Base-by-base conservation (phyloP, 2,888 invertebrate genomes). In the Chromoteleia sp. region DNA sequence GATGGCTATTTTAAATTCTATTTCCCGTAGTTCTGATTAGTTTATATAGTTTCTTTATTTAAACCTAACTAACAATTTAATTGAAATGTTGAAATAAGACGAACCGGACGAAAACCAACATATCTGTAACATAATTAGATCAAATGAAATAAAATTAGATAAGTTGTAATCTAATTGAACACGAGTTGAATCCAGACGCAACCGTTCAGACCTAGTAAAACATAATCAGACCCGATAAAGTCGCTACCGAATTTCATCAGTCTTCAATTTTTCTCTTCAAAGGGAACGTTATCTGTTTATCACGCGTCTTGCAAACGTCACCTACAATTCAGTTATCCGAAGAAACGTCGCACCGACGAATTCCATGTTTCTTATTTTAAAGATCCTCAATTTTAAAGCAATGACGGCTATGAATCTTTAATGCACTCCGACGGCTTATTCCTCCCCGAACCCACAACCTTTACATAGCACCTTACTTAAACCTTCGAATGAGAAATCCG, bases 241-340 rank as follows among this genome's bases (percentile, higher is more conserved):
- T 10, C 12, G 2, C 29, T 2, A 1, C 15, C 29, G 25, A 67
- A 67, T 67, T 41, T 43, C 15, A 65, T 65, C 65, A 25, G 14
- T n/a, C 1, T 65, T 52, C 25, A 36, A 29, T 65, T 50, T 65
- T 39, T 65, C 30, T 68, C 12, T 14, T 54, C 33, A 68, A 17
- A 65, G 25, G 30, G 17, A 43, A 45, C 45, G 45, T 36, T 45
- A 63, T 73, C 63, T 73, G 63, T 73, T 73, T 73, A 54, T 54
- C 63, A 63, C 63, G 43, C 50, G 54, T 63, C 45, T 61, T 17
- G 36, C 36, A 45, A 56, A 48, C 36, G 43, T 56, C 63, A 56
- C 63, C 29, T 63, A 36, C 54, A 59, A 73, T 74, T 74, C 74
- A 56, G 65, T 73, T 63, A 73, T 43, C 19, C 30, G 6, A 10